phyloP scores from a whole-genome alignment of 1,140 invertebrate genomes.

The Achroia grisella region DNA sequence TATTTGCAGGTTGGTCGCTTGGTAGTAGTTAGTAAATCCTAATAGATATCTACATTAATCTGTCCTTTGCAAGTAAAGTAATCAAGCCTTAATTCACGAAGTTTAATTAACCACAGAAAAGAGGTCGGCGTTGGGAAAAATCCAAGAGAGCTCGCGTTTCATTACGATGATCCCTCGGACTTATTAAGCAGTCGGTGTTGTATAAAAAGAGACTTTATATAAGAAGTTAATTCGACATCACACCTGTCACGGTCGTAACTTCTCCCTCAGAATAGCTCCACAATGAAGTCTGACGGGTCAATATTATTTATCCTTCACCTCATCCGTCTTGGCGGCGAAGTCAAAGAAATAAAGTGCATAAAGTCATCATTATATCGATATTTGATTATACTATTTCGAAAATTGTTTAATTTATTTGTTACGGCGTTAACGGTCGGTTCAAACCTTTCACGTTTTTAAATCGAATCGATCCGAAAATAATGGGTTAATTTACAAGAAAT shows the following conservation, averaged over 20 bases:
- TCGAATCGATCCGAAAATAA: no score
- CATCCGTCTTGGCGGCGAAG: slow-evolving; percentile 45
- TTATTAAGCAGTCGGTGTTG: slow-evolving; percentile 57
- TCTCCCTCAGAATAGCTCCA: slow-evolving; percentile 54
- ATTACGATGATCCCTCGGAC: slow-evolving; percentile 45
- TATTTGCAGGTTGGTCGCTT: slow-evolving; percentile 37
- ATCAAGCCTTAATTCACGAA: slow-evolving; percentile 23
- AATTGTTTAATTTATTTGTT: slow-evolving; percentile 32
- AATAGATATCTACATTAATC: slow-evolving; percentile 5
- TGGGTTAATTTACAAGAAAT: slow-evolving; percentile 12
- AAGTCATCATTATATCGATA: slow-evolving; percentile 52
- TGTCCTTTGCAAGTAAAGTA: background rate
- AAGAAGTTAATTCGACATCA: slow-evolving; percentile 67
- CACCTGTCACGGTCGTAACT: slow-evolving; percentile 70
- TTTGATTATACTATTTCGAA: slow-evolving; percentile 59
- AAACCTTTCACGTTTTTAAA: slow-evolving; percentile 17
- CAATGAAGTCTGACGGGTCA: slow-evolving; percentile 56
- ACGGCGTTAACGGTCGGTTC: slow-evolving; percentile 38
- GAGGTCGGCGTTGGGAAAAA: slow-evolving; percentile 28
- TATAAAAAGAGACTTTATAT: slow-evolving; percentile 64
- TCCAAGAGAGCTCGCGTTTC: slow-evolving; percentile 34
- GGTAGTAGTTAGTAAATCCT: slow-evolving; percentile 5
- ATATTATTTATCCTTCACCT: slow-evolving; percentile 44
- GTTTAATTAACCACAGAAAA: slow-evolving; percentile 34
- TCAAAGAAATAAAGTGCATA: slow-evolving; percentile 61